Conservation (phyloP, 2,113 vertebrate genomes). For the Eulemur macaco region DNA sequence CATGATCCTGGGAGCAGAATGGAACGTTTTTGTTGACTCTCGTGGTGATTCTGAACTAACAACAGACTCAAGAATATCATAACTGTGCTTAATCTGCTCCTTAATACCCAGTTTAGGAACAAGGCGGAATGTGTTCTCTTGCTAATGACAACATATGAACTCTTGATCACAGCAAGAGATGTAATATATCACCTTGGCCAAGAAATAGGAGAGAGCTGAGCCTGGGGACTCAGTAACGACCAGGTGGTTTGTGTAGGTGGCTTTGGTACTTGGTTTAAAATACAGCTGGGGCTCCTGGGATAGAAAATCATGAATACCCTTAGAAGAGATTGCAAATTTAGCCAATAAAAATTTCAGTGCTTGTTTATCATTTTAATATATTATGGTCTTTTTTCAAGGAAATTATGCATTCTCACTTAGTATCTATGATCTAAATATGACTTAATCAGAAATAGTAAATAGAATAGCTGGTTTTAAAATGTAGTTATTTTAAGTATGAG, state of each 20-base stretch:
- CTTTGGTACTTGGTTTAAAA: background rate
- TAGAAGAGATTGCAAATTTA: background rate
- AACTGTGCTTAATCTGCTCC: background rate
- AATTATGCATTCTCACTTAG: background rate
- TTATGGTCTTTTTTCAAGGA: background rate
- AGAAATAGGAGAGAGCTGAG: background rate
- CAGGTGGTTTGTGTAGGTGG: background rate
- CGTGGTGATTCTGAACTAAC: background rate
- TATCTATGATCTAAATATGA: background rate
- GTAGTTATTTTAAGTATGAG: background rate
- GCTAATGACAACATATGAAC: background rate
- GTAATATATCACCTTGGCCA: background rate
- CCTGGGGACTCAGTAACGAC: background rate
- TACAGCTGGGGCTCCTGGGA: background rate
- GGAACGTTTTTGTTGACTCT: background rate
- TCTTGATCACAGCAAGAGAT: background rate
- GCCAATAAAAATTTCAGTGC: background rate
- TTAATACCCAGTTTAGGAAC: background rate
- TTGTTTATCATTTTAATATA: slow-evolving; percentile 49
- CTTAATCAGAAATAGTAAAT: background rate
- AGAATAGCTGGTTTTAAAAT: background rate
- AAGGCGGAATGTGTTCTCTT: background rate
- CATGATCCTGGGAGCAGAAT: background rate
- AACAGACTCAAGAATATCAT: background rate
- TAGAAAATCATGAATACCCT: background rate